A percentile compares a stretch with the other conserved stretches of the same genome.
Evolutionary conservation across 2,797 vertebrate genomes (phyloP).

Genomic region (Sternotherus odoratus): DNA sequence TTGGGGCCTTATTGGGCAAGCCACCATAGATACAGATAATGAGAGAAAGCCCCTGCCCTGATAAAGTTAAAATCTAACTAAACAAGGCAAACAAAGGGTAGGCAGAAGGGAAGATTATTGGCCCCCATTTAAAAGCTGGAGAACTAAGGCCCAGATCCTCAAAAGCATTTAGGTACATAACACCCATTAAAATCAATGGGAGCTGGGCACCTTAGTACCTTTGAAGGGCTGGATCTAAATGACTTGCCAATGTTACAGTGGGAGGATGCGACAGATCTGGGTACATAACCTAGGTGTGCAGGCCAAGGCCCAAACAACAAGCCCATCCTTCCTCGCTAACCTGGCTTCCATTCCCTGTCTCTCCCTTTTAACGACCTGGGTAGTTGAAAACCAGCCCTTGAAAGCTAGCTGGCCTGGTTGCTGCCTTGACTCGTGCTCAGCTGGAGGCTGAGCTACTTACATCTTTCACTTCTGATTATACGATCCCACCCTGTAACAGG

Average conservation of each 20-base stretch:
- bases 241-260: background rate
- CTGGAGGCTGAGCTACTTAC: slow-evolving; percentile 14
- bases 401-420: slow-evolving; percentile 39
- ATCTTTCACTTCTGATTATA: slow-evolving; percentile 22
- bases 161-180: accelerated
- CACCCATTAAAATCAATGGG: background rate
- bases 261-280: accelerated
- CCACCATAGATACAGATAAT: background rate
- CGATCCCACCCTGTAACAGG: background rate
- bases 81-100: background rate
- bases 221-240: background rate
- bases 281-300: accelerated
- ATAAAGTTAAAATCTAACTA: background rate
- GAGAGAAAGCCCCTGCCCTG: background rate
- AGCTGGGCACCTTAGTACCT: background rate
- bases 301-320: background rate
- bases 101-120: background rate
- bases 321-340: accelerated
- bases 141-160: background rate
- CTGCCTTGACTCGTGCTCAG: background rate
- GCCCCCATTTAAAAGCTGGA: background rate
- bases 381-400: background rate
- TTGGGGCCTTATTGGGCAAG: background rate
- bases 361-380: background rate
- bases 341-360: background rate